phyloP scores from a whole-genome alignment of 2,113 vertebrate genomes.

The Limnothrissa miodon region DNA sequence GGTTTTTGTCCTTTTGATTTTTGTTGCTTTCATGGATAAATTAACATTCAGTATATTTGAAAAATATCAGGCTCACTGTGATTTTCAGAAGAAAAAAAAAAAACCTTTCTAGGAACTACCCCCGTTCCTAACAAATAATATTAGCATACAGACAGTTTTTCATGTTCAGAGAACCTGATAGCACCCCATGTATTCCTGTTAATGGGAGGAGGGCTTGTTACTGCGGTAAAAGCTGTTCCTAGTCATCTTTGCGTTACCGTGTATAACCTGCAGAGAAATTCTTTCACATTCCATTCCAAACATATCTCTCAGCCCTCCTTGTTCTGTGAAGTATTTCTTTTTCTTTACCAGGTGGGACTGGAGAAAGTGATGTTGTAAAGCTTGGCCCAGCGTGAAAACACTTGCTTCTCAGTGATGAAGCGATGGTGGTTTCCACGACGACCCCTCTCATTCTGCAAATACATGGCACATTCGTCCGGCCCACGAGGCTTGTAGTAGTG shows the following conservation, averaged over 20 bases:
- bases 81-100: background rate
- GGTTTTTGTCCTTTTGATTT: background rate
- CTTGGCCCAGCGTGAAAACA: conserved; percentile 90
- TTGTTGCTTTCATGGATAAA: background rate
- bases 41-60: background rate
- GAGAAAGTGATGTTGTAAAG: conserved; percentile 93
- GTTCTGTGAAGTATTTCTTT: background rate
- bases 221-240: background rate
- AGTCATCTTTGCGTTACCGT: background rate
- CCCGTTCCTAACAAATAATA: background rate
- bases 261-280: background rate
- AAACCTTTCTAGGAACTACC: background rate
- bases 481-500: conserved; percentile 96
- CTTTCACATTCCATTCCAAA: background rate
- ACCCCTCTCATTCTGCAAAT: conserved; percentile 86
- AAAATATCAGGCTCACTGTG: background rate
- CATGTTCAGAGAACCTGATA: background rate
- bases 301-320: background rate
- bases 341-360: conserved; percentile 80
- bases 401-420: conserved; percentile 95
- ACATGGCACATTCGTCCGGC: conserved; percentile 86
- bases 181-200: background rate
- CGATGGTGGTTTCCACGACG: conserved; percentile 91
- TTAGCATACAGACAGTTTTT: background rate
- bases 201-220: background rate